phyloP scores from a whole-genome alignment of 2,888 invertebrate species.

The Atrina japonica region DNA sequence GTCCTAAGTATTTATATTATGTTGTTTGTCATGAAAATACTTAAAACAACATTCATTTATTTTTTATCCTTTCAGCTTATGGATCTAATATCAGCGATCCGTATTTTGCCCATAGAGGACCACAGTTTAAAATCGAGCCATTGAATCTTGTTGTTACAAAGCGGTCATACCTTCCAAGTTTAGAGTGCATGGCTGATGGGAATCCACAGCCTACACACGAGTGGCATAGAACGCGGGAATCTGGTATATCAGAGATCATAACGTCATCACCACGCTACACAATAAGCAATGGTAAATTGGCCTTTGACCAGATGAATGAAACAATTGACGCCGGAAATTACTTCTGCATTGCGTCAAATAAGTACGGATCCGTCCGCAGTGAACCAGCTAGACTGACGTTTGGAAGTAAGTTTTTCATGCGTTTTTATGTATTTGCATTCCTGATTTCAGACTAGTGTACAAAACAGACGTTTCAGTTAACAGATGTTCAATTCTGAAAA shows the following conservation, averaged over 20 bases:
- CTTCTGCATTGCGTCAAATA: constrained; percentile 95
- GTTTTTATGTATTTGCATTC: too few relatives aligned
- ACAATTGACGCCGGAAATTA: constrained; percentile 92
- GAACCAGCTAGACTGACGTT: constrained; percentile 93
- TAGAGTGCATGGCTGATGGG: constrained; percentile 83
- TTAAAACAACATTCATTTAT: too few relatives aligned
- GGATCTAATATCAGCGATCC: constrained; percentile 84
- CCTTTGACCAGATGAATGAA: constrained; percentile 87
- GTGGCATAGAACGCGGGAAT: constrained; percentile 86
- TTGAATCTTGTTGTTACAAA: constrained; percentile 70
- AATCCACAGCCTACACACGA: constrained; percentile 94
- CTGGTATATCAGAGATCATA: constrained; percentile 38
- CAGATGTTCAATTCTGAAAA: too few relatives aligned
- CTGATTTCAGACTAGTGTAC: too few relatives aligned
- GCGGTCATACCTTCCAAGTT: constrained; percentile 35
- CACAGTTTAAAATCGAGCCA: constrained; percentile 87
- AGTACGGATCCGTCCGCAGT: constrained; percentile 92
- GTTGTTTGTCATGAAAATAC: too few relatives aligned
- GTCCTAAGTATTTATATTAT: too few relatives aligned
- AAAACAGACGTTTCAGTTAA: too few relatives aligned
- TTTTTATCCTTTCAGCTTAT: constrained; percentile 67
- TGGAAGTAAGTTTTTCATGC: constrained; percentile 85
- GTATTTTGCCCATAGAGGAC: constrained; percentile 91
- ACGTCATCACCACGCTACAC: constrained; percentile 83
- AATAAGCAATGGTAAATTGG: constrained; percentile 93